Conservation (phyloP, 2,113 vertebrate genomes). For the Heterochromis multidens region DNA sequence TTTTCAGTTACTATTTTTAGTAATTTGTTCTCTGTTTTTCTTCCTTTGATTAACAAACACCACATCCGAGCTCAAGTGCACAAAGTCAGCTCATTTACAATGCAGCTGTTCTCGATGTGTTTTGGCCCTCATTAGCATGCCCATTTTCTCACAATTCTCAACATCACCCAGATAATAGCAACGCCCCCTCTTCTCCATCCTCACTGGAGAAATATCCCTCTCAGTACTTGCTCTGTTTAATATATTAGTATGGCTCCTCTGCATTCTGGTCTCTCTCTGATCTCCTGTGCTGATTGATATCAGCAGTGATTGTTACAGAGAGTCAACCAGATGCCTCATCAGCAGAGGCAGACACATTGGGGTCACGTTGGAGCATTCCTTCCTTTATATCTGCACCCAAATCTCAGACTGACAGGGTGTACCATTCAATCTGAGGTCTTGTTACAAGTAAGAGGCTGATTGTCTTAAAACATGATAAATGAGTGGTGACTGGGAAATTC, state of each 20-base stretch:
- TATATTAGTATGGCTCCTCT: slow-evolving; percentile 36
- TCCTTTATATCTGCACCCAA: slow-evolving; percentile 4
- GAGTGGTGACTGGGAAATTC: not conserved
- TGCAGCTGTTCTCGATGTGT: slow-evolving; percentile 27
- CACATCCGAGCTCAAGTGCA: slow-evolving; percentile 5
- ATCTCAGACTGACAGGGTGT: slow-evolving; percentile 23
- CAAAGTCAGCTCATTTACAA: slow-evolving; percentile 52
- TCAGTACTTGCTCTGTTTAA: slow-evolving; percentile 41
- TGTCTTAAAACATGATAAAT: slow-evolving; percentile 31
- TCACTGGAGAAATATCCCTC: slow-evolving; percentile 36
- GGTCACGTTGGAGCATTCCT: slow-evolving; percentile 49
- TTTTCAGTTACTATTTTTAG: slow-evolving; percentile 44
- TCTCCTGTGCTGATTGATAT: slow-evolving; percentile 62
- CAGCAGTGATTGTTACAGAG: slow-evolving; percentile 51
- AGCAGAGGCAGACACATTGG: slow-evolving; percentile 60
- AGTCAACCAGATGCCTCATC: slow-evolving; percentile 66
- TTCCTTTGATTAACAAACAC: slow-evolving; percentile 57
- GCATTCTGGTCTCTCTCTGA: slow-evolving; percentile 42
- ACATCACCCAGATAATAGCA: slow-evolving; percentile 39
- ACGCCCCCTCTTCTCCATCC: not conserved
- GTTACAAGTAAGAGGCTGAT: not conserved
- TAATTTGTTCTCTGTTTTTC: slow-evolving; percentile 2
- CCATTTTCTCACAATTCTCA: slow-evolving; percentile 44
- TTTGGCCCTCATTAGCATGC: slow-evolving; percentile 61
- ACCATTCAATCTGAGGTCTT: not conserved